Evolutionary conservation across 2,113 vertebrate genomes (phyloP).

Genomic region (Sylvia atricapilla): DNA sequence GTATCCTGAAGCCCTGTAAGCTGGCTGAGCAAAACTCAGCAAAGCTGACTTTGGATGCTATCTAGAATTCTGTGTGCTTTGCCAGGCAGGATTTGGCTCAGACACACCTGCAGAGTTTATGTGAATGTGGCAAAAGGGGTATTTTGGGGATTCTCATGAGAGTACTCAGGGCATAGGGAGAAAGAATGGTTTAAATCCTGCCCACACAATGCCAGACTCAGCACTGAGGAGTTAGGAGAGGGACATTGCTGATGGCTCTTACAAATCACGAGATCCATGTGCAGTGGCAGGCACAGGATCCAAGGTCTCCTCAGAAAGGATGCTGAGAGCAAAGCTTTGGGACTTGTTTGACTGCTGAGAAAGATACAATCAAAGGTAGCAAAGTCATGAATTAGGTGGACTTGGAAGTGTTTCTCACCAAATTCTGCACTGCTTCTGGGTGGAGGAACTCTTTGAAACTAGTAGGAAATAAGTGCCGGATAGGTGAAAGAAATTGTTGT

Average conservation of each 20-base stretch:
- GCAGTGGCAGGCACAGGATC: neutral
- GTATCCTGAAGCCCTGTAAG: neutral
- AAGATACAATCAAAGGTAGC: neutral
- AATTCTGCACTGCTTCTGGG: neutral
- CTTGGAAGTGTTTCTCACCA: neutral
- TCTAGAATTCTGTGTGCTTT: neutral
- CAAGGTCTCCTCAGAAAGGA: neutral
- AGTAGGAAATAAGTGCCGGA: neutral
- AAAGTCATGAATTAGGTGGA: neutral
- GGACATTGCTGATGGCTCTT: neutral
- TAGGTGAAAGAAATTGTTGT: neutral
- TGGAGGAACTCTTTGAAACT: neutral
- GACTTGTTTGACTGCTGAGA: neutral
- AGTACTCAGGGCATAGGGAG: neutral
- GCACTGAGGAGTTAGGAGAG: neutral
- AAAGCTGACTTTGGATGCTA: neutral
- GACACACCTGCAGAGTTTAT: rapidly evolving
- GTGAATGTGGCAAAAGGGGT: neutral
- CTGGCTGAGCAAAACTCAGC: neutral
- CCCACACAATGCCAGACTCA: neutral
- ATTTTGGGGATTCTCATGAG: neutral
- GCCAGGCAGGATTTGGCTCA: neutral
- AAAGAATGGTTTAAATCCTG: neutral
- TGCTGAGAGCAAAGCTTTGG: neutral
- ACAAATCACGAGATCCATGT: neutral